Percentiles rank a stretch among this genome's conserved stretches.
Conservation (phyloP, 2,797 vertebrate species). For the Mus spretus region DNA sequence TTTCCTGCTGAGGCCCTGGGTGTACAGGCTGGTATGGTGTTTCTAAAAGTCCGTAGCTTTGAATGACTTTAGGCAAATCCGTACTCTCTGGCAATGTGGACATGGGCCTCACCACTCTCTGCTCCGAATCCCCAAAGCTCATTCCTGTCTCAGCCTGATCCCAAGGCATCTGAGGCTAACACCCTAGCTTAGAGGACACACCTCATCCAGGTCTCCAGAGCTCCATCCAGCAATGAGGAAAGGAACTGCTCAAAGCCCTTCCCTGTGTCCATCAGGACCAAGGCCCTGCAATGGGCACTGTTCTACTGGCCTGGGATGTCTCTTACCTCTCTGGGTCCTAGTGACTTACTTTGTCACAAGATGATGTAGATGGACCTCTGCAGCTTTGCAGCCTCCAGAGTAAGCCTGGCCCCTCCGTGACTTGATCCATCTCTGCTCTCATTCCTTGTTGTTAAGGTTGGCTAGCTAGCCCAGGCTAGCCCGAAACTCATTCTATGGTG, state of each 20-base stretch:
- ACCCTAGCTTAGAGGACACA: not conserved
- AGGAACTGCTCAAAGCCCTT: not conserved
- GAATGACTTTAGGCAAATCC: not conserved
- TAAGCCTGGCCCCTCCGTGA: not conserved
- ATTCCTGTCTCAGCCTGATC: not conserved
- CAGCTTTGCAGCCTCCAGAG: not conserved
- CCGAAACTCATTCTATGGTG: not conserved
- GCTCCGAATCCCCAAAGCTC: not conserved
- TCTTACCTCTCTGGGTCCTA: not conserved
- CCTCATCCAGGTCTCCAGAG: not conserved
- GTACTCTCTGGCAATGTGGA: not conserved
- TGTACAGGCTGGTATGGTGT: not conserved
- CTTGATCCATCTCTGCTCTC: not conserved
- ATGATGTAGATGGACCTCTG: not conserved
- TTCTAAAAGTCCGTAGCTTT: slow-evolving; percentile 58
- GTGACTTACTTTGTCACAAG: not conserved
- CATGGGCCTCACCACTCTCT: not conserved
- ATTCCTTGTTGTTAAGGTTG: not conserved
- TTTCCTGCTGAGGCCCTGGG: slow-evolving; percentile 56
- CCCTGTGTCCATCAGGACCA: not conserved
- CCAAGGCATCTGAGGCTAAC: not conserved
- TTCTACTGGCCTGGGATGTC: not conserved
- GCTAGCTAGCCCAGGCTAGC: not conserved
- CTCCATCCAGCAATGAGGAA: not conserved
- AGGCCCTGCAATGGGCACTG: not conserved